Base-by-base conservation (phyloP, 2,797 vertebrate genomes). In the Lophius americanus region DNA sequence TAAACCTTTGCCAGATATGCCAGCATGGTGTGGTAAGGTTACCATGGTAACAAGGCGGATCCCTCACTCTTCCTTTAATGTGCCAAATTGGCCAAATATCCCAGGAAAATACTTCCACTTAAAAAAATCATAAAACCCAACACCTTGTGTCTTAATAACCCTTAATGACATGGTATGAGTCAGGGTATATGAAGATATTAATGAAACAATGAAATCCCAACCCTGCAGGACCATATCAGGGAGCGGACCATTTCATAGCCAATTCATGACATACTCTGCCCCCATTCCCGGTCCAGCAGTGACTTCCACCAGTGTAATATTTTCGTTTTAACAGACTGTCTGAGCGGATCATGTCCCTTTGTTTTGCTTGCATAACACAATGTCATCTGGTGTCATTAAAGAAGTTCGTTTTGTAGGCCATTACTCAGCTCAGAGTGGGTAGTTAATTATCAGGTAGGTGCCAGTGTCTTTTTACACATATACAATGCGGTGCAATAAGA, bases 361-460 rank as follows among this genome's bases (percentile, higher is more conserved):
- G 83, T 89, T 85, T 81, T 72, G 73, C 87, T 90, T 91, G 79
- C 77, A 78, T 89, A 88, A 91, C 84, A 64, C 79, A 51, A 65
- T 86, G 88, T 90, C 86, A 87, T 89, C 77, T 82, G 77, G 82
- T 90, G 85, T 86, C 84, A 88, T 90, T 86, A 84, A 85, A 86
- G 70, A 74, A 82, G 81, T 77, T 76, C 76, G 88, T 83, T 89
- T 89, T 73, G 65, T 79, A 82, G 62, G 65, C 79, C 82, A 72
- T 85, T 86, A 84, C 81, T 90, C 85, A 87, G 79, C 81, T 48
- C 43, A 79, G 88, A 88, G 90, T 88, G 85, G 86, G 88, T 78
- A 82, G 88, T 77, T 91, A 92, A 92, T 92, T 92, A 86, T 89
- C 77, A 74, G 85, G 82, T 85, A 85, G 89, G 81, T 68, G 81